Conservation (phyloP, 1,140 invertebrate species). For the Papilio helenus region DNA sequence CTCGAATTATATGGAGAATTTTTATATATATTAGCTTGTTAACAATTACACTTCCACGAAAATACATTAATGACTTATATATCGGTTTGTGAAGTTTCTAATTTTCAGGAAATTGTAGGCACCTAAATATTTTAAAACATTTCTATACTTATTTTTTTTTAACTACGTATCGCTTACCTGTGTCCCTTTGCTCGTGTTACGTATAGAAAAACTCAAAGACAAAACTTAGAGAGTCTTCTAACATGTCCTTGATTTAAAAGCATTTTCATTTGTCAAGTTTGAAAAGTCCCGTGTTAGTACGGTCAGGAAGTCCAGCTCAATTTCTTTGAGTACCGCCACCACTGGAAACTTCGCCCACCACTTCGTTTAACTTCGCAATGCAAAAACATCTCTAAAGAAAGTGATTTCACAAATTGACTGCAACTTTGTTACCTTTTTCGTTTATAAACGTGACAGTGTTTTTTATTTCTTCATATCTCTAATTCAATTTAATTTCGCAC, state of each 20-base stretch:
- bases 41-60: neutral
- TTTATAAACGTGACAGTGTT: neutral
- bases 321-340: constrained; percentile 32
- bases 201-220: neutral
- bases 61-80: no score
- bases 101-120: no score
- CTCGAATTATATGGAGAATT: neutral
- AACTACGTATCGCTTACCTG: no score
- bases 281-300: constrained; percentile 30
- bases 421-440: constrained; percentile 9
- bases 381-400: constrained; percentile 34
- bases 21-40: neutral
- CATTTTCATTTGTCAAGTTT: constrained; percentile 31
- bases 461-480: no score
- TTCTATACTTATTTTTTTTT: no score
- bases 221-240: neutral
- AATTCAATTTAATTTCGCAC: no score
- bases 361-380: constrained; percentile 33
- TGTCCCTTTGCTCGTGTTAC: neutral
- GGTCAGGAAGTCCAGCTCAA: constrained; percentile 29
- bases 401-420: constrained; percentile 38
- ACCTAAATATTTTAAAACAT: no score
- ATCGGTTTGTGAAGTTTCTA: no score
- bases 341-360: constrained; percentile 31
- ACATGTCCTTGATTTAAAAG: constrained; percentile 17